phyloP scores from a whole-genome alignment of 1,140 invertebrate genomes.

The Hetaerina americana region DNA sequence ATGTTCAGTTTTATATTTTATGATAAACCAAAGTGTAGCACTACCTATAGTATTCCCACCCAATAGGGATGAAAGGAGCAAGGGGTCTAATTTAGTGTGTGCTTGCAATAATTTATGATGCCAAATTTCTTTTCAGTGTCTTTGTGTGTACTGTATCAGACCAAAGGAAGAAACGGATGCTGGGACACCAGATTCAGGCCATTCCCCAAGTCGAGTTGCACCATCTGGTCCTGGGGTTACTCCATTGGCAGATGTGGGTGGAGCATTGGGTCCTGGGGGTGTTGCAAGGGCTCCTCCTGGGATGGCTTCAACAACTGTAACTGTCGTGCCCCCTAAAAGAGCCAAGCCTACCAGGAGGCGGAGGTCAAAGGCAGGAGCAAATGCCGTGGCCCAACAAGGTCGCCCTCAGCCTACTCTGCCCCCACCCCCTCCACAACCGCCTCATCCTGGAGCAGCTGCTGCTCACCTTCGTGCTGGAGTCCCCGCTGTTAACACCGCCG shows the following conservation, averaged over 20 bases:
- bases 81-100: no score
- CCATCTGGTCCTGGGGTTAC: slow-evolving; percentile 29
- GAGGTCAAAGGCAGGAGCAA: not conserved
- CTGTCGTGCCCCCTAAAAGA: not conserved
- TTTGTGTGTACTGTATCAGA: slow-evolving; percentile 16
- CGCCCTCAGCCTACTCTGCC: not conserved
- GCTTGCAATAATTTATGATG: no score
- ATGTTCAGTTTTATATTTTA: no score
- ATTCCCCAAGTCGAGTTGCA: slow-evolving; percentile 34
- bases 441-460: not conserved
- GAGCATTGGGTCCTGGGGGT: not conserved
- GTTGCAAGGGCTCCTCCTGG: not conserved
- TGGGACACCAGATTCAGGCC: slow-evolving; percentile 41
- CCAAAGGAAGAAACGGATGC: slow-evolving; percentile 40
- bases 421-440: not conserved
- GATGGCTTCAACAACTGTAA: not conserved
- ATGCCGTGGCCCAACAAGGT: not conserved
- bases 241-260: not conserved
- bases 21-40: no score
- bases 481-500: not conserved
- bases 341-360: not conserved
- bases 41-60: no score
- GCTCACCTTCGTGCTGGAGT: not conserved
- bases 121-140: not conserved
- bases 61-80: no score